Evolutionary conservation across 2,113 vertebrate species (phyloP).

Genomic region (Hypanus sabinus): DNA sequence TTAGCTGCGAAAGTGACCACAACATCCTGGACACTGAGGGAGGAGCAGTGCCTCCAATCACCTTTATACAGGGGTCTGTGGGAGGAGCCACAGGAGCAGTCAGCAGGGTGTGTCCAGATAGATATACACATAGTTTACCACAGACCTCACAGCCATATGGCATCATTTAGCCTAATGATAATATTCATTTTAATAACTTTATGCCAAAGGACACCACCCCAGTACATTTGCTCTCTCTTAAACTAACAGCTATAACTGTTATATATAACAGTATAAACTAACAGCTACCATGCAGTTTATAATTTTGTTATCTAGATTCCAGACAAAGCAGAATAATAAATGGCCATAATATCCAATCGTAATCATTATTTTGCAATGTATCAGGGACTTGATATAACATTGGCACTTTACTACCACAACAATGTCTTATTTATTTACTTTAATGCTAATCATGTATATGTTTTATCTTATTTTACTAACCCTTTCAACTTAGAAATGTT

Average conservation of each 20-base stretch:
- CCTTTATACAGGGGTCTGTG: too few relatives aligned
- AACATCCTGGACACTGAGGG: too few relatives aligned
- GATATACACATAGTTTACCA: too few relatives aligned
- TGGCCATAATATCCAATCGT: not conserved
- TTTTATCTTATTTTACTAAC: not conserved
- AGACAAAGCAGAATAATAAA: too few relatives aligned
- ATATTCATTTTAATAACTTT: not conserved
- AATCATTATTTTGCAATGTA: not conserved
- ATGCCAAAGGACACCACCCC: not conserved
- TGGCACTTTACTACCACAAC: not conserved
- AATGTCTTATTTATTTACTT: not conserved
- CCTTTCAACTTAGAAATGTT: too few relatives aligned
- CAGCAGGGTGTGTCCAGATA: too few relatives aligned
- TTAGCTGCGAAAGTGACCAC: too few relatives aligned
- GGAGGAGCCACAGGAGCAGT: too few relatives aligned
- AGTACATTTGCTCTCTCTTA: not conserved
- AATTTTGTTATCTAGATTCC: not conserved
- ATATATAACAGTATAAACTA: too few relatives aligned
- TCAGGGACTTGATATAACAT: not conserved
- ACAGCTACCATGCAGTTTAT: not conserved
- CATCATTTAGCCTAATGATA: not conserved
- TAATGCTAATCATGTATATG: not conserved
- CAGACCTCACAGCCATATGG: not conserved
- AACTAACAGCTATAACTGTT: not conserved
- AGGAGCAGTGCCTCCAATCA: too few relatives aligned